Evolutionary conservation across 2,888 invertebrate species (phyloP), one percentile per base, ranked within the genome.

Genomic region (Atethmia centrago): DNA sequence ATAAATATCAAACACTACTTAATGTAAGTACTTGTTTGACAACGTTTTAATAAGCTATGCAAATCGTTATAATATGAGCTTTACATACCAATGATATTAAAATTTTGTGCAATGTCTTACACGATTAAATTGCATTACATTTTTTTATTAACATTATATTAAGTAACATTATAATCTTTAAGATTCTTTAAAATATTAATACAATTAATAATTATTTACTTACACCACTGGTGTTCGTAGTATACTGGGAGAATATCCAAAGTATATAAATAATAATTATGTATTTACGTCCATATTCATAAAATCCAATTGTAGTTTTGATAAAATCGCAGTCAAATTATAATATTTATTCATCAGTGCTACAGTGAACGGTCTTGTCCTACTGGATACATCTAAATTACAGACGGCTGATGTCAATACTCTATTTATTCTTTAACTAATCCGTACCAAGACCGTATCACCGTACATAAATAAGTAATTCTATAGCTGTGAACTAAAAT

Each of bases 21-120:
- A 92, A 90, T 90, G 89, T 91, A 91, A 91, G 90, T 88, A 91
- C 87, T 90, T 90, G 90, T 90, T 91, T 87, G 89, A 91, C 86
- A 88, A 85, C 82, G 81, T 79, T 79, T 79, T 68, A 78, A 81
- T 79, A 87, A 79, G 83, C 83, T 82, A 83, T 69, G 74, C 78
- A 82, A 85, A 84, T 80, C 84, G 86, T 77, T 83, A 82, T 69
- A 49, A 83, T 73, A 80, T 79, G 77, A 82, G 59, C 28, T 81
- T 79, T 58, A 74, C 66, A 80, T 70, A 73, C 76, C 76, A 74
- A 79, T 84, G 76, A 84, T 85, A 85, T 87, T 85, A 87, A 77
- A 87, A 77, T 87, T 90, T 92, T 92, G 93, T 91, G 92, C 92
- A 87, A 82, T 88, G 84, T 87, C 87, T 83, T 87, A 88, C 82